Base-by-base conservation (phyloP, 2,888 invertebrate species). In the Eumacrocentrus americanus region DNA sequence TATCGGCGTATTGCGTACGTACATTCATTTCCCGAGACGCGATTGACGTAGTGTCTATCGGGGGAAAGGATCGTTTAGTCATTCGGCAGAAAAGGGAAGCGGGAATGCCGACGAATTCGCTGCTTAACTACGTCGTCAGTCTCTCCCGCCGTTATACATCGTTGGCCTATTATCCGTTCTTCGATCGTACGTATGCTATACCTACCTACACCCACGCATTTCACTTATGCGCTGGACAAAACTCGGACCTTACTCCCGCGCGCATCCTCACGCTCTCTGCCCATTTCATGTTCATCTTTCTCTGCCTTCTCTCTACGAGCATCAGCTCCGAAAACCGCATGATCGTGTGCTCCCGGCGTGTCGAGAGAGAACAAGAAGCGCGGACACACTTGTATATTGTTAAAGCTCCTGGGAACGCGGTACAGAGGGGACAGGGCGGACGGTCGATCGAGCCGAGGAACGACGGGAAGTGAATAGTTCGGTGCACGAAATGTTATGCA, bases 201-300 rank as follows among this genome's bases (percentile, higher is more conserved):
- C n/a, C n/a, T n/a, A n/a, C n/a, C n/a, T n/a, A n/a, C n/a, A n/a
- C n/a, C n/a, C n/a, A n/a, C n/a, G n/a, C n/a, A n/a, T n/a, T 60
- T 57, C 59, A 58, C 53, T 64, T 62, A 57, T 57, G 58, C 50
- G 57, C 42, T 44, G 60, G 62, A 59, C 60, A 60, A 58, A 62
- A 64, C 64, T 64, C 35, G n/a, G n/a, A n/a, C n/a, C 40, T 59
- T 50, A 38, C 63, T 57, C 58, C 37, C 38, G 18, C 38, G 18
- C 42, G 34, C 38, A 16, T 38, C 53, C 22, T 46, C 55, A 29
- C 29, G 9, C 29, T 29, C n/a, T n/a, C n/a, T n/a, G 54, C 58
- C 58, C 7, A 7, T 14, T 1, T 38, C 12, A 14, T 38, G 7
- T 3, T 38, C 12, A 38, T 38, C 16, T 38, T n/a, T 38, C 9